Evolutionary conservation across 1,140 invertebrate genomes (phyloP), one percentile per base, ranked within the genome.

Genomic region (Tenebrio molitor): DNA sequence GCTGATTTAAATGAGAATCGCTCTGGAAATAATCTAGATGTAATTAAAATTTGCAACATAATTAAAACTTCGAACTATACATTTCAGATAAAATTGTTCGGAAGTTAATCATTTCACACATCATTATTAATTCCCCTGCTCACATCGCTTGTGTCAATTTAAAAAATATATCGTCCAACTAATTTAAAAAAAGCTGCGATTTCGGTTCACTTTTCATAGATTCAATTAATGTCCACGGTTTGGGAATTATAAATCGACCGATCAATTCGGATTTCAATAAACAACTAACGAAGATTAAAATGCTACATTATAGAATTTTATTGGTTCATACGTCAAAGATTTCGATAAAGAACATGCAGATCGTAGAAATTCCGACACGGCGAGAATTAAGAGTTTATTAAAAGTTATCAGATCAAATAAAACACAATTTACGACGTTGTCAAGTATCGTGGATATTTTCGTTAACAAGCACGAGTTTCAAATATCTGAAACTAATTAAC

Each of bases 41-140:
- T 50, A 50, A 50, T 50, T 50, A 50, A 50, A 50, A 50, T 50
- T n/a, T n/a, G n/a, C n/a, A n/a, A n/a, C n/a, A n/a, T n/a, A n/a
- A n/a, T n/a, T n/a, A n/a, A n/a, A n/a, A n/a, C n/a, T n/a, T n/a
- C n/a, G n/a, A n/a, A n/a, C n/a, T n/a, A n/a, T n/a, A n/a, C n/a
- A n/a, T n/a, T n/a, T n/a, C n/a, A 4, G 15, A 10, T 3, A 50
- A 23, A 2, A 17, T 10, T 21, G 10, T 50, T 50, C 19, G 44
- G 19, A 50, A 50, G 19, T 10, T 50, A 50, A 50, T 50, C 14
- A 50, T 50, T 50, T 50, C 44, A 50, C 23, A 19, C 23, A 50
- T 50, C 44, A 50, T 50, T 19, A 50, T 50, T 50, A 50, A 50
- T 50, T n/a, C n/a, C n/a, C n/a, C n/a, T n/a, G n/a, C n/a, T n/a